Percentiles rank a stretch among this genome's conserved stretches.
phyloP scores from a whole-genome alignment of 2,113 vertebrate genomes.

The Phrynosoma platyrhinos region DNA sequence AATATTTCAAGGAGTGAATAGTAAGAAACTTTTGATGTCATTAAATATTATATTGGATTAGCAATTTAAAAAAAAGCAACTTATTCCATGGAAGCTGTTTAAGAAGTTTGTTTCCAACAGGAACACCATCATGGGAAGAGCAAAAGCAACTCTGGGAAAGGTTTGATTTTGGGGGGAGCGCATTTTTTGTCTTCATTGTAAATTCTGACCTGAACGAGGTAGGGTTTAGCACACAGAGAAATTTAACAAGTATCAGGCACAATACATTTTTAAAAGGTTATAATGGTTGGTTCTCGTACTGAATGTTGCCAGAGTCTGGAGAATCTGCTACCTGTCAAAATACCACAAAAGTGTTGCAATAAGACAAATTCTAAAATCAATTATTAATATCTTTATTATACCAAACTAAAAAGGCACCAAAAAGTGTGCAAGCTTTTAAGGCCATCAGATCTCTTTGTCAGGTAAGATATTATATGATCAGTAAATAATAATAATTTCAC shows the following conservation, averaged over 20 bases:
- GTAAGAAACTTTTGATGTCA: conserved; percentile 53
- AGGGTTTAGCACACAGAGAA: conserved; percentile 7
- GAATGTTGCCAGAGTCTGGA: too few species aligned
- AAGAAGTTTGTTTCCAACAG: conserved; percentile 34
- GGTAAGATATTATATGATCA: too few species aligned
- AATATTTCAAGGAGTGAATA: conserved; percentile 50
- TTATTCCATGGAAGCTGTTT: conserved; percentile 40
- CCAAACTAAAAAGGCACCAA: too few species aligned
- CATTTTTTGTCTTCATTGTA: background rate
- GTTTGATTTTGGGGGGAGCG: conserved; percentile 28
- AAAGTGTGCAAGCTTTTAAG: too few species aligned
- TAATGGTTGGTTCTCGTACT: background rate
- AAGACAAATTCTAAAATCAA: too few species aligned
- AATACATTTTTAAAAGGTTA: background rate
- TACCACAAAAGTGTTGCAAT: too few species aligned
- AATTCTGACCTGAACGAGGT: conserved; percentile 37
- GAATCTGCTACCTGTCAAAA: too few species aligned
- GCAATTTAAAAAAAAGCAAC: background rate
- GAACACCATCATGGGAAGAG: conserved; percentile 42
- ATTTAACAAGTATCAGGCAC: conserved; percentile 40
- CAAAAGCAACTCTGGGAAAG: conserved; percentile 44
- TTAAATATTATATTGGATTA: conserved; percentile 48
- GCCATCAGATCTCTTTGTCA: too few species aligned
- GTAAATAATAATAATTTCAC: too few species aligned
- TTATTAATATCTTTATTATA: too few species aligned